Conservation (phyloP, 1,140 invertebrate genomes). For the Drosophila suzukii region DNA sequence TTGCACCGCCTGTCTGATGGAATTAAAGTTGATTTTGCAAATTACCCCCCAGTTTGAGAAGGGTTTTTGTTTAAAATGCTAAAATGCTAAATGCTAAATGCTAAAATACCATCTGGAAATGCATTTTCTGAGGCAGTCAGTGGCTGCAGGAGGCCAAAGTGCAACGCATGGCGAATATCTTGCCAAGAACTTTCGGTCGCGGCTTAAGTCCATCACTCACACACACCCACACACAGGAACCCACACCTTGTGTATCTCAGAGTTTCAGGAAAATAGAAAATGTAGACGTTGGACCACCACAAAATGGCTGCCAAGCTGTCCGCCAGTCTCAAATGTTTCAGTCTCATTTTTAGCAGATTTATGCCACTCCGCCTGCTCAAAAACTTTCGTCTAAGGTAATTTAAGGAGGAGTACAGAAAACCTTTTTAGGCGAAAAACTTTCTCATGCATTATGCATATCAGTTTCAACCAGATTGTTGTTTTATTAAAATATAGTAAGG, state of each 20-base stretch:
- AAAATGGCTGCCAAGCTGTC: constrained; percentile 22
- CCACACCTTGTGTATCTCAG: not conserved
- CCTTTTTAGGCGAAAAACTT: constrained; percentile 49
- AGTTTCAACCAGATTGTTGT: constrained; percentile 38
- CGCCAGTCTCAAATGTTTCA: constrained; percentile 12
- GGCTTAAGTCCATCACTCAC: constrained; percentile 16
- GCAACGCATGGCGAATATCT: constrained; percentile 27
- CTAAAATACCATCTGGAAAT: constrained; percentile 21
- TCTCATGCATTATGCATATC: constrained; percentile 66
- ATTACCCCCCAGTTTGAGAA: constrained; percentile 19
- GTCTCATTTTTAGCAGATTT: constrained; percentile 42
- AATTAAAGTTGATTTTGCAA: constrained; percentile 49
- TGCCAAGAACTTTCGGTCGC: constrained; percentile 11
- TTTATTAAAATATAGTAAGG: constrained; percentile 45
- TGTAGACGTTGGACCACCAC: not conserved
- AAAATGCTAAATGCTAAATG: too few relatives aligned
- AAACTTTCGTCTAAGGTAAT: constrained; percentile 52
- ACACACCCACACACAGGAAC: not conserved
- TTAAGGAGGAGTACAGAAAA: constrained; percentile 38
- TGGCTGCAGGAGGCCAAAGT: constrained; percentile 15
- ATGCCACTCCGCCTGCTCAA: constrained; percentile 39
- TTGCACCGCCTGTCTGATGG: constrained; percentile 42
- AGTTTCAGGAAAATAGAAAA: not conserved
- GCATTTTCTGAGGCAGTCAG: not conserved
- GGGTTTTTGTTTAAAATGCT: constrained; percentile 3